Evolutionary conservation across 2,113 vertebrate genomes (phyloP).

Genomic region (Pseudorasbora parva): DNA sequence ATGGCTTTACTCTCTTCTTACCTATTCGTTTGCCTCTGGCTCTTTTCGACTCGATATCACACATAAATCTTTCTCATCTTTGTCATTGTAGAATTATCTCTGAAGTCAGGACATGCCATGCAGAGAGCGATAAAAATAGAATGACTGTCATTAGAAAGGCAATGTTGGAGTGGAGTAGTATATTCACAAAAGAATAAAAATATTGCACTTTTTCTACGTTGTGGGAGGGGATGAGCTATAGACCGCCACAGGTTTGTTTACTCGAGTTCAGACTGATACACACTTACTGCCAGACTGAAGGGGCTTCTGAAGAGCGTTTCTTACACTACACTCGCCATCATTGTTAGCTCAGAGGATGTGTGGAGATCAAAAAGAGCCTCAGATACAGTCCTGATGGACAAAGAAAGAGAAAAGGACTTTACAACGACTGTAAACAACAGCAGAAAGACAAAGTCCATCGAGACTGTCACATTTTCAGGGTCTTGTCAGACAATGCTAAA

Average conservation of each 20-base stretch:
- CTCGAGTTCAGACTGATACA: background rate
- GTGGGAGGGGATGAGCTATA: background rate
- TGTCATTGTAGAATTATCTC: background rate
- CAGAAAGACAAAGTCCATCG: background rate
- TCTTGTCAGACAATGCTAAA: conserved; percentile 10
- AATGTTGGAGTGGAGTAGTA: background rate
- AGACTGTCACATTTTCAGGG: background rate
- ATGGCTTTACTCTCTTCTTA: background rate
- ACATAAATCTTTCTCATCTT: conserved; percentile 14
- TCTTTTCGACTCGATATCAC: background rate
- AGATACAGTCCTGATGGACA: conserved; percentile 7
- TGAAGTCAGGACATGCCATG: conserved; percentile 8
- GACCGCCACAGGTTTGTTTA: background rate
- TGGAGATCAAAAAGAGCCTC: background rate
- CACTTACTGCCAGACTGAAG: background rate
- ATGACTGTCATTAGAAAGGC: background rate
- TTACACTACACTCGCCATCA: conserved; percentile 9
- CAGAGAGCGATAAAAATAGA: background rate
- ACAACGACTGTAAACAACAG: background rate
- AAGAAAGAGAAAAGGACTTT: background rate
- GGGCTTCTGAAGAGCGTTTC: background rate
- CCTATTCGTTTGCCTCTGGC: background rate
- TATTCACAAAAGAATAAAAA: background rate
- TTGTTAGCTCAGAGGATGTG: background rate
- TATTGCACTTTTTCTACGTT: background rate